Evolutionary conservation across 1,140 invertebrate species (phyloP).

Genomic region (Piezodorus guildinii): DNA sequence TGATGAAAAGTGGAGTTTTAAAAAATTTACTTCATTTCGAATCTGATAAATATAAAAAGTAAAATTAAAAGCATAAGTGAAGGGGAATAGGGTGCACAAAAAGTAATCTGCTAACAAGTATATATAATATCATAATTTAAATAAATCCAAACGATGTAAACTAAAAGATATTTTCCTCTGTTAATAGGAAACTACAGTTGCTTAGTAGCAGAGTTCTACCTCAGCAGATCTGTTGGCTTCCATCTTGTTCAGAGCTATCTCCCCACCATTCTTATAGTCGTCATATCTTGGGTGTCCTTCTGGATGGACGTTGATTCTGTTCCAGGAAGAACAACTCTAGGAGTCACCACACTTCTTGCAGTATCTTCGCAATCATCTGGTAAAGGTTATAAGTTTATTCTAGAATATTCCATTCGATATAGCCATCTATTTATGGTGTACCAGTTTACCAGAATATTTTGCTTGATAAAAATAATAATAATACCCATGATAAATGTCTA

Average conservation of each 20-base stretch:
- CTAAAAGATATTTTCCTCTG: too few relatives aligned
- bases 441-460: not conserved
- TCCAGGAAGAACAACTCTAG: conserved; percentile 46
- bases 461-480: not conserved
- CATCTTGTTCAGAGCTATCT: conserved; percentile 53
- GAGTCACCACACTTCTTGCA: conserved; percentile 47
- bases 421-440: too few relatives aligned
- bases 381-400: conserved; percentile 22
- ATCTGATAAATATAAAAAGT: too few relatives aligned
- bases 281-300: conserved; percentile 54
- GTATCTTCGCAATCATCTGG: conserved; percentile 43
- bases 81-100: too few relatives aligned
- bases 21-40: too few relatives aligned
- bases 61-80: too few relatives aligned
- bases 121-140: too few relatives aligned
- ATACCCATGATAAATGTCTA: not conserved
- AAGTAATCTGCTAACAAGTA: too few relatives aligned
- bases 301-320: conserved; percentile 55
- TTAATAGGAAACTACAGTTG: conserved; percentile 48
- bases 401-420: not conserved
- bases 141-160: too few relatives aligned
- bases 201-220: conserved; percentile 42
- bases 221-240: conserved; percentile 45
- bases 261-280: conserved; percentile 52
- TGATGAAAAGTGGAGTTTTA: too few relatives aligned